Evolutionary conservation across 2,113 vertebrate genomes (phyloP).

Genomic region (Nematolebias whitei): DNA sequence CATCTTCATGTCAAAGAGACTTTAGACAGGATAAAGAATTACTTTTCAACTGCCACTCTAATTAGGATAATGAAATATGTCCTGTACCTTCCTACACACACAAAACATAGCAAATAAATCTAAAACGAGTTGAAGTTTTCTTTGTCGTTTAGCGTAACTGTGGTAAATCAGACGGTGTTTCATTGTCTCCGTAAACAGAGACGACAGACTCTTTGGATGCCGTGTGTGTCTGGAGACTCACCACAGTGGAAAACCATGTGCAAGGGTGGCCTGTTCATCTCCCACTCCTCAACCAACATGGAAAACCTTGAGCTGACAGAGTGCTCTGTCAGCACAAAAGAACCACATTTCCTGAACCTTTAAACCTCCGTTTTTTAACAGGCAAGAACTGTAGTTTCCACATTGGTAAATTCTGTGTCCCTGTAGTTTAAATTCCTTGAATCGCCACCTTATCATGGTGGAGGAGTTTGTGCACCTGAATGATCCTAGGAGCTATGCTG

Average conservation of each 20-base stretch:
- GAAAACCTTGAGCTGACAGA: conserved; percentile 71
- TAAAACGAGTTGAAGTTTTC: conserved; percentile 36
- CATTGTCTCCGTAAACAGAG: conserved; percentile 74
- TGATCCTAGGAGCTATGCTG: no score
- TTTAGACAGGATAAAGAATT: conserved; percentile 54
- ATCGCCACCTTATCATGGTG: no score
- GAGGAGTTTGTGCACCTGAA: no score
- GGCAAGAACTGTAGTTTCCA: conserved; percentile 61
- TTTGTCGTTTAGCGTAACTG: conserved; percentile 51
- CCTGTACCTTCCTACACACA: no score
- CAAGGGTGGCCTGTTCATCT: conserved; percentile 63
- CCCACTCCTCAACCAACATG: conserved; percentile 67
- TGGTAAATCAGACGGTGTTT: conserved; percentile 53
- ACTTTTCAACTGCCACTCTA: conserved; percentile 44
- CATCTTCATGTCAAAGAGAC: conserved; percentile 39
- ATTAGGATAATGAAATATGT: conserved; percentile 9
- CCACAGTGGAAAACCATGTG: conserved; percentile 72
- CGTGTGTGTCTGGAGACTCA: conserved; percentile 63
- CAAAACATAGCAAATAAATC: conserved; percentile 9
- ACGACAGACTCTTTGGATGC: conserved; percentile 64
- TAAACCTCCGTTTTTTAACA: conserved; percentile 63
- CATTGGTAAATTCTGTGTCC: conserved; percentile 62
- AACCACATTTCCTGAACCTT: conserved; percentile 68
- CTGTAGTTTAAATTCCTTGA: no score
- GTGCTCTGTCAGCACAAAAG: conserved; percentile 68